Conservation (phyloP, 2,888 invertebrate species). For the Drosophila sordidapex region DNA sequence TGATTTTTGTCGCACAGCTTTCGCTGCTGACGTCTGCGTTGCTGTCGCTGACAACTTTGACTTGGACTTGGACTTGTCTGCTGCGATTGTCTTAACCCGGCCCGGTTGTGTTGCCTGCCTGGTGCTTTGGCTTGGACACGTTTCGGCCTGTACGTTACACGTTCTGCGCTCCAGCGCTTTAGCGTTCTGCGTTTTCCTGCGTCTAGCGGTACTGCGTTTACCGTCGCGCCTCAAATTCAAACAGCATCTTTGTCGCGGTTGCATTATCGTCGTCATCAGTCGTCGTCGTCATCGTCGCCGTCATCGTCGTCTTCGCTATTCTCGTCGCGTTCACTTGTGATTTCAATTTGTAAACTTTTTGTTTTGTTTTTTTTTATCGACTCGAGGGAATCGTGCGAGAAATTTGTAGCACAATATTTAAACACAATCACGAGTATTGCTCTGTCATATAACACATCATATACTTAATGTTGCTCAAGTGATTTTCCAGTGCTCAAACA, state of each 20-base stretch:
- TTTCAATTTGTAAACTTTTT: constrained; percentile 18
- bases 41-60: constrained; percentile 42
- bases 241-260: neutral
- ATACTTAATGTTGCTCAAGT: constrained; percentile 17
- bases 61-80: constrained; percentile 64
- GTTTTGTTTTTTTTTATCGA: constrained; percentile 23
- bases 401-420: constrained; percentile 7
- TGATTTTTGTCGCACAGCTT: constrained; percentile 58
- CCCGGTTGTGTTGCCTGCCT: constrained; percentile 64
- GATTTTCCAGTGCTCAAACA: constrained; percentile 18
- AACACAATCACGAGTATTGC: constrained; percentile 9
- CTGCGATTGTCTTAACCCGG: constrained; percentile 62
- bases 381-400: constrained; percentile 12
- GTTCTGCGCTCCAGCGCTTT: constrained; percentile 24
- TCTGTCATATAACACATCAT: constrained; percentile 8
- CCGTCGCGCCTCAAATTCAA: constrained; percentile 31
- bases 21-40: constrained; percentile 30
- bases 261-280: constrained; percentile 2
- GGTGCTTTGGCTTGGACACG: constrained; percentile 72
- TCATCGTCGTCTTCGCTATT: neutral
- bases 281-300: neutral
- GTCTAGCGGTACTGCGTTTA: constrained; percentile 32
- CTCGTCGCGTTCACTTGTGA: constrained; percentile 33
- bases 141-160: constrained; percentile 59
- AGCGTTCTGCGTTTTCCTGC: constrained; percentile 25